A percentile compares a stretch with the other conserved stretches of the same genome.
These are phyloP conservation scores for Agonopterix alstromeriana DNA, from an alignment of 2,888 invertebrate species.

Conservation along the genomic window DNA sequence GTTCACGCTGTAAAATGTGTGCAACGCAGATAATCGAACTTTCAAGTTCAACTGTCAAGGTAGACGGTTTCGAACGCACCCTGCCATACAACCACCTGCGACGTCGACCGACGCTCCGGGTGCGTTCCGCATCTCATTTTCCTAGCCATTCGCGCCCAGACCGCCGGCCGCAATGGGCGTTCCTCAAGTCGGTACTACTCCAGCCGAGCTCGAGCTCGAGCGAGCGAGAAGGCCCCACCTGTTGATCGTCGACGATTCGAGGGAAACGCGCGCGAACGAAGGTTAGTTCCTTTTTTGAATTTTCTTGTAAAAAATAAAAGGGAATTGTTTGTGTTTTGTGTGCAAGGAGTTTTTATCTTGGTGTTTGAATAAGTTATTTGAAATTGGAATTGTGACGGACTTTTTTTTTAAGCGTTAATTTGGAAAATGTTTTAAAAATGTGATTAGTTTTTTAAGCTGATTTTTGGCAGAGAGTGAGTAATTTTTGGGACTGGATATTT, in stretches of 20 bases:
- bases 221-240: conserved; percentile 59
- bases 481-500: too few relatives aligned
- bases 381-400: neutral
- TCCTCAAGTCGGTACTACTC: conserved; percentile 43
- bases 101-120: neutral
- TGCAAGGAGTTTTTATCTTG: neutral
- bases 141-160: conserved; percentile 61
- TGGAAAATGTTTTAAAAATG: too few relatives aligned
- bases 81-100: neutral
- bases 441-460: too few relatives aligned
- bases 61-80: neutral
- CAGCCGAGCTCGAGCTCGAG: conserved; percentile 52
- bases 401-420: neutral
- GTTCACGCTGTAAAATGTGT: too few relatives aligned
- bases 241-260: conserved; percentile 70
- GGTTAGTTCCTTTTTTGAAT: conserved; percentile 36
- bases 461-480: too few relatives aligned
- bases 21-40: too few relatives aligned
- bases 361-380: neutral
- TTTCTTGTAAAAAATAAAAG: neutral
- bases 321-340: neutral
- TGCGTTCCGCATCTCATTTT: neutral
- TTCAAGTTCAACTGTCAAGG: too few relatives aligned
- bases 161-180: conserved; percentile 71
- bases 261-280: conserved; percentile 54